Evolutionary conservation across 2,797 vertebrate species (phyloP).

Genomic region (Syngnathus acus): DNA sequence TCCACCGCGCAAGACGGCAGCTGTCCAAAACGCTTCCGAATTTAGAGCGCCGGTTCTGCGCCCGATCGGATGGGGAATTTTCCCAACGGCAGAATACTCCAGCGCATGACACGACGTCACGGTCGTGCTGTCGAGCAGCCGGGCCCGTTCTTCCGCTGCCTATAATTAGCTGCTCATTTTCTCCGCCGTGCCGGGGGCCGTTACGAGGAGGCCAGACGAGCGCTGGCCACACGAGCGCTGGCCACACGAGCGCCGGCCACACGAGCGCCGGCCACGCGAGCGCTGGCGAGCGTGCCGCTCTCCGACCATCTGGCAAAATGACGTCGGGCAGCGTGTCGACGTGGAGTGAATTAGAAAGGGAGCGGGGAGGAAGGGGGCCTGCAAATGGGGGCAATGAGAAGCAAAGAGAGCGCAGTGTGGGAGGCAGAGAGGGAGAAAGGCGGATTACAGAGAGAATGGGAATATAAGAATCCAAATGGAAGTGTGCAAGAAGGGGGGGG

Average conservation of each 20-base stretch:
- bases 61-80: neutral
- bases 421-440: conserved; percentile 40
- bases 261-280: too few species aligned
- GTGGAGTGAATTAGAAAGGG: too few species aligned
- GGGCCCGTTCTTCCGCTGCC: conserved; percentile 47
- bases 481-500: conserved; percentile 9
- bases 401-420: conserved; percentile 20
- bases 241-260: too few species aligned
- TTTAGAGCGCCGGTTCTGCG: too few species aligned
- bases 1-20: too few species aligned
- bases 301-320: conserved; percentile 50
- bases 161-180: conserved; percentile 71
- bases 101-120: neutral
- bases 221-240: conserved; percentile 14
- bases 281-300: conserved; percentile 27
- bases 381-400: conserved; percentile 15
- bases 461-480: conserved; percentile 59
- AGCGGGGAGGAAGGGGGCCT: too few species aligned
- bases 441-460: conserved; percentile 55
- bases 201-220: conserved; percentile 38
- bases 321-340: neutral
- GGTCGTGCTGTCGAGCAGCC: neutral
- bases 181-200: conserved; percentile 57
- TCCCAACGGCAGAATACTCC: neutral
- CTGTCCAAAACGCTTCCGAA: too few species aligned